These are phyloP conservation scores for Eucidaris tribuloides DNA, from an alignment of 35 echinoderm and acorn worm genomes.

Conservation along the genomic window DNA sequence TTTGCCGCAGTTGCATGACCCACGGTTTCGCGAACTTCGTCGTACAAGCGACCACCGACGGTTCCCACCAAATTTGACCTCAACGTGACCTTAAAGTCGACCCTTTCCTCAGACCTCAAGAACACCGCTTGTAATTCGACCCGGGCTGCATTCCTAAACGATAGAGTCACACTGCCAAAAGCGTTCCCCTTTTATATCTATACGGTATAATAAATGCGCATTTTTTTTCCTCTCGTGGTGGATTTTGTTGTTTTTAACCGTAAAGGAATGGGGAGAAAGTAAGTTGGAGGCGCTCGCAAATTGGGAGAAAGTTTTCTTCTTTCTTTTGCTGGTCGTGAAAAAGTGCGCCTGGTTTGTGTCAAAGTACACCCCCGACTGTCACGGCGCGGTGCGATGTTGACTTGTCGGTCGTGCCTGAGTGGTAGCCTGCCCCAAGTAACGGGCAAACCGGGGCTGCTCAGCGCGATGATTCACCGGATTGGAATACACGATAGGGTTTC, in stretches of 20 bases:
- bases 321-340: no score
- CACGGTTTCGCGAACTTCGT: no score
- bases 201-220: no score
- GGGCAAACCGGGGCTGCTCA: background rate
- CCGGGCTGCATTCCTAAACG: background rate
- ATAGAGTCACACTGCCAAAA: slow-evolving; percentile 3
- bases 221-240: no score
- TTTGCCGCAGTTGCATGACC: no score
- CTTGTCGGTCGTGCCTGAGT: background rate
- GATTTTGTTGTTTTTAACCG: no score
- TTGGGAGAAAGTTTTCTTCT: no score
- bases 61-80: background rate
- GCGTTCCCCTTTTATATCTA: no score
- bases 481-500: slow-evolving; percentile 28
- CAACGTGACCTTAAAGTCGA: background rate
- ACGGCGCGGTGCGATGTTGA: background rate
- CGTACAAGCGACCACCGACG: no score
- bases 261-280: no score
- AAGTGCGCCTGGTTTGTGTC: slow-evolving; percentile 19
- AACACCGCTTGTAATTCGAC: slow-evolving; percentile 7
- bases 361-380: background rate
- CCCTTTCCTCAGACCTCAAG: background rate
- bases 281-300: no score
- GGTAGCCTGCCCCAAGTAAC: background rate
- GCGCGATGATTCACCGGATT: slow-evolving; percentile 4